Conservation (phyloP, 2,888 invertebrate species). For the Pandemis heparana region DNA sequence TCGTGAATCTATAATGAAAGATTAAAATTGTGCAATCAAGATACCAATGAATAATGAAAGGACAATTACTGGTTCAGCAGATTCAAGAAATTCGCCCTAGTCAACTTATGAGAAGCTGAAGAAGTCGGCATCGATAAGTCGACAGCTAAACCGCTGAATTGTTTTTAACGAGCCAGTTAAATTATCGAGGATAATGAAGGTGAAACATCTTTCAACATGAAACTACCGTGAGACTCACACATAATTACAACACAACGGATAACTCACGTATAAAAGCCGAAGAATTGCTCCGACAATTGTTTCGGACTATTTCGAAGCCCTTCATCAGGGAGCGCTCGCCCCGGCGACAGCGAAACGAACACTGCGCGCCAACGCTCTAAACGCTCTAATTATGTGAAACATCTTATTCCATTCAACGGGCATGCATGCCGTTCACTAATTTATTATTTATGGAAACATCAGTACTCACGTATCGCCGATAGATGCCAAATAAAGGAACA, state of each 20-base stretch:
- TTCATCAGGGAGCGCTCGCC: no score
- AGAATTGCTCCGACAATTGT: no score
- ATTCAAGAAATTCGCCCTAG: neutral
- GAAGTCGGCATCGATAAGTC: neutral
- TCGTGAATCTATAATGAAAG: neutral
- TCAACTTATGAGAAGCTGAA: neutral
- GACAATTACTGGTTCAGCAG: neutral
- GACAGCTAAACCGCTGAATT: neutral
- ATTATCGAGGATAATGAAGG: constrained; percentile 32
- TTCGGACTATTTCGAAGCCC: no score
- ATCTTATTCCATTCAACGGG: constrained; percentile 9
- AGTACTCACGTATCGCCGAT: constrained; percentile 12
- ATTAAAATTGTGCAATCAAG: neutral
- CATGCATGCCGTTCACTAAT: constrained; percentile 7
- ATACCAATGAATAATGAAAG: neutral
- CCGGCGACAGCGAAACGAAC: no score
- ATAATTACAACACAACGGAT: no score
- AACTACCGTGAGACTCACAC: no score
- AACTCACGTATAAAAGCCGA: no score
- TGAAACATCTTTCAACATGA: no score
- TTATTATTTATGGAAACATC: constrained; percentile 19
- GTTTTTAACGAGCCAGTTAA: neutral
- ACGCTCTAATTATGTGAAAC: no score
- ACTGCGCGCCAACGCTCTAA: no score
- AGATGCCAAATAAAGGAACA: constrained; percentile 6